These are phyloP conservation scores for Protobothrops flavoviridis DNA, from an alignment of 2,113 vertebrate species.

Conservation along the genomic window DNA sequence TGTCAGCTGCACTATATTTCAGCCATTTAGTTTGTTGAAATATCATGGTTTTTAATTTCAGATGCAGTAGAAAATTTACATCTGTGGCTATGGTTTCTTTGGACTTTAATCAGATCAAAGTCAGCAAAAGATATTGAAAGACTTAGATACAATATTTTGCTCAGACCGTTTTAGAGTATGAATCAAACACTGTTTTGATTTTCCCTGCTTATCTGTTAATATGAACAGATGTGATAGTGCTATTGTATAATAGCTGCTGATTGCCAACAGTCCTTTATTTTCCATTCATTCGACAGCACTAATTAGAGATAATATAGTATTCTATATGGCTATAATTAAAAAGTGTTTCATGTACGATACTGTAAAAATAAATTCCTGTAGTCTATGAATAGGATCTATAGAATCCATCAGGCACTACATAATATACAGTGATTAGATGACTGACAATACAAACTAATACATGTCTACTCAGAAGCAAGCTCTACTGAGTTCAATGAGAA, in stretches of 20 bases:
- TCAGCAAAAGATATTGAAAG: conserved; percentile 73
- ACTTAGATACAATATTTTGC: conserved; percentile 77
- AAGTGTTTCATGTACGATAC: conserved; percentile 66
- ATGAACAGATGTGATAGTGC: conserved; percentile 78
- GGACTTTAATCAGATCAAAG: conserved; percentile 81
- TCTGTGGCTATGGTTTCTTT: conserved; percentile 72
- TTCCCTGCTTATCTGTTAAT: conserved; percentile 76
- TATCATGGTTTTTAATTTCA: conserved; percentile 71
- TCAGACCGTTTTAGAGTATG: conserved; percentile 73
- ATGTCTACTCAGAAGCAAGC: neutral
- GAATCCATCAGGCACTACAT: conserved; percentile 47
- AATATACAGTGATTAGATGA: conserved; percentile 49
- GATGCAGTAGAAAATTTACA: conserved; percentile 73
- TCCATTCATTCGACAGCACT: conserved; percentile 70
- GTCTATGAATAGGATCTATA: conserved; percentile 46
- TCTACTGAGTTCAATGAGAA: neutral
- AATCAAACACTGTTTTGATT: conserved; percentile 77
- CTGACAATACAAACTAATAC: conserved; percentile 23
- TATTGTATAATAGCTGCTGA: conserved; percentile 79
- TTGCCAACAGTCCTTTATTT: conserved; percentile 78
- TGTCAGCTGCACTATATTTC: conserved; percentile 67
- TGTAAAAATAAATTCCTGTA: conserved; percentile 61
- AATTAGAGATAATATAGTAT: conserved; percentile 80
- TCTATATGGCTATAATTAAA: conserved; percentile 72
- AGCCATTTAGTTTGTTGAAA: conserved; percentile 69